Percentiles rank a stretch among this genome's conserved stretches.
Conservation (phyloP, 2,888 invertebrate genomes). For the Eilema caniola region DNA sequence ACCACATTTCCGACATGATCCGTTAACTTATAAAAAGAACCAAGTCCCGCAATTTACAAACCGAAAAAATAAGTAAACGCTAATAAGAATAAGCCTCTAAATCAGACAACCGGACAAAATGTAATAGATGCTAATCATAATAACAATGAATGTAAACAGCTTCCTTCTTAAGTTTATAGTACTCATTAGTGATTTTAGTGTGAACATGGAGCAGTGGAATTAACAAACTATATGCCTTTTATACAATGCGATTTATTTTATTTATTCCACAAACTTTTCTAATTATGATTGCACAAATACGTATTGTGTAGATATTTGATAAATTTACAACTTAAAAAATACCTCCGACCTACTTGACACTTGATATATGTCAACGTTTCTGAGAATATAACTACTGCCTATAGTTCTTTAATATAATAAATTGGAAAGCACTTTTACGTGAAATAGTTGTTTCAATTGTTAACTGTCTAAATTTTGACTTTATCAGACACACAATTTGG, state of each 20-base stretch:
- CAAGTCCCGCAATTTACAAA: constrained; percentile 39
- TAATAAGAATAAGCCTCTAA: constrained; percentile 66
- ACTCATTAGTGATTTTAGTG: constrained; percentile 50
- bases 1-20: constrained; percentile 23
- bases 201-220: constrained; percentile 42
- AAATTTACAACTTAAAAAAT: not conserved
- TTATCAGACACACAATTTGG: not conserved
- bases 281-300: no score
- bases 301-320: not conserved
- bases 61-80: constrained; percentile 54
- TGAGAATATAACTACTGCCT: no score
- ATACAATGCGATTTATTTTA: constrained; percentile 6
- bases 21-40: constrained; percentile 34
- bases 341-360: no score
- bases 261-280: not conserved
- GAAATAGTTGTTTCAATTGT: no score
- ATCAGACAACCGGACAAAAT: constrained; percentile 65
- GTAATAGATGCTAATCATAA: constrained; percentile 66
- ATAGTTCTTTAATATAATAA: no score
- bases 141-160: constrained; percentile 69
- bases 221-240: constrained; percentile 21
- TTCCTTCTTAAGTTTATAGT: constrained; percentile 56
- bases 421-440: no score
- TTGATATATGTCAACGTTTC: not conserved
- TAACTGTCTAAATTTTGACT: not conserved